Evolutionary conservation across 2,113 vertebrate species (phyloP).

Genomic region (Riparia riparia): DNA sequence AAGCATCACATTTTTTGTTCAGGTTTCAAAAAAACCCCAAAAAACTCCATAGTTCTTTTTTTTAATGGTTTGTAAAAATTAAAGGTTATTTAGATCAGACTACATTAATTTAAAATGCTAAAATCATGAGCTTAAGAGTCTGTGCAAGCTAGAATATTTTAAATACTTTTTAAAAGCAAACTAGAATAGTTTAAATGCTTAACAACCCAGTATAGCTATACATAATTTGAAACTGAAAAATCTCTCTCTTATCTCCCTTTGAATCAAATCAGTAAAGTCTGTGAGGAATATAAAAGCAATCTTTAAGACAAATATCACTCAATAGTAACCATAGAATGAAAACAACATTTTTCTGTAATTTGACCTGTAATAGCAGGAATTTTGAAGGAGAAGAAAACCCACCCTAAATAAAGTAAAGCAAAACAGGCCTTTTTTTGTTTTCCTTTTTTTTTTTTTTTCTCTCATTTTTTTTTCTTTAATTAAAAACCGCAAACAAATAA

Average conservation of each 20-base stretch:
- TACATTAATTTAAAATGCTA: background rate
- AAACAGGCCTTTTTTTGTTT: rapidly evolving
- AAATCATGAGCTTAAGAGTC: background rate
- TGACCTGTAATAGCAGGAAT: background rate
- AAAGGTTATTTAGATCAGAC: background rate
- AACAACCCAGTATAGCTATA: background rate
- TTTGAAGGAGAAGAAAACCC: background rate
- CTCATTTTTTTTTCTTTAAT: no score
- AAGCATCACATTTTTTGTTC: background rate
- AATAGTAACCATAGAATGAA: background rate
- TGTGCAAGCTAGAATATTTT: background rate
- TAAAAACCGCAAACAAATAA: background rate
- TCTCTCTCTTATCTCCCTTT: background rate
- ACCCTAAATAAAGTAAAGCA: background rate
- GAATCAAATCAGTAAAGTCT: background rate
- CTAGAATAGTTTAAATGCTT: background rate
- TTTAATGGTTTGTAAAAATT: background rate
- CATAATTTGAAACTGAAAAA: background rate
- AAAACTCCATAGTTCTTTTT: background rate
- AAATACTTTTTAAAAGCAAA: background rate
- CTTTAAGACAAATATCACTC: background rate
- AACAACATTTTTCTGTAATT: background rate
- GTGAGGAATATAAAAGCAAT: background rate
- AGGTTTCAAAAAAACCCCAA: background rate
- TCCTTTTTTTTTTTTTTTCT: no score